Conservation (phyloP, 2,888 invertebrate genomes). For the Drosophila stalkeri region DNA sequence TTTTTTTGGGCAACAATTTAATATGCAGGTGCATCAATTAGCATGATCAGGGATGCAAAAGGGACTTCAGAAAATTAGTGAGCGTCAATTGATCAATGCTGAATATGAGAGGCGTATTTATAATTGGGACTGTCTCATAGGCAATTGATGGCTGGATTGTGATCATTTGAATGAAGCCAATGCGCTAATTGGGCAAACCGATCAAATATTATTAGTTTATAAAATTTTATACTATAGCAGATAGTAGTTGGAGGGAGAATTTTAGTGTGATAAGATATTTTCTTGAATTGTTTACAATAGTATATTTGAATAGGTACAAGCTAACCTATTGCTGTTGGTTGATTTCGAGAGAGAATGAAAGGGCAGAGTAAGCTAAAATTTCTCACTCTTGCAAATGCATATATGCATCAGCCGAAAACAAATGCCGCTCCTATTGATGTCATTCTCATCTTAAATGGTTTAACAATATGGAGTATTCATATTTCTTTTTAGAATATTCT, state of each 20-base stretch:
- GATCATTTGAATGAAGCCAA: slow-evolving; percentile 2
- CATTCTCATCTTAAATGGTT: no score
- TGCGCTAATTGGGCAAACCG: slow-evolving; percentile 14
- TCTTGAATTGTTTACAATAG: neutral
- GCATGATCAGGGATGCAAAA: slow-evolving; percentile 24
- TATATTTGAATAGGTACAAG: neutral
- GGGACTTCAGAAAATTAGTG: slow-evolving; percentile 35
- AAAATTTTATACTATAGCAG: neutral
- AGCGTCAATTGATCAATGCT: slow-evolving; percentile 61
- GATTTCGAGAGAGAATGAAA: no score
- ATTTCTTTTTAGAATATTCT: no score
- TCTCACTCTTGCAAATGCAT: no score
- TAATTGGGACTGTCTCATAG: slow-evolving; percentile 31
- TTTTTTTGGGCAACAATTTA: slow-evolving; percentile 38
- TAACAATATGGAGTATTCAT: no score
- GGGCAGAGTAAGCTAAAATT: no score
- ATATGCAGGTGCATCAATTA: slow-evolving; percentile 75
- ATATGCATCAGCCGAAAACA: no score
- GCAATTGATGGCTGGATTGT: slow-evolving; percentile 18
- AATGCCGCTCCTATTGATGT: no score
- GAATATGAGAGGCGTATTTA: slow-evolving; percentile 49
- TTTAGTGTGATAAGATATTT: neutral
- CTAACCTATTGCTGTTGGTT: no score
- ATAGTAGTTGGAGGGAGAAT: neutral
- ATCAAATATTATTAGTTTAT: no score